Evolutionary conservation across 92 coral and sea anemone species (phyloP), one percentile per base, ranked within the genome.

Genomic region (Porites cylindrica): DNA sequence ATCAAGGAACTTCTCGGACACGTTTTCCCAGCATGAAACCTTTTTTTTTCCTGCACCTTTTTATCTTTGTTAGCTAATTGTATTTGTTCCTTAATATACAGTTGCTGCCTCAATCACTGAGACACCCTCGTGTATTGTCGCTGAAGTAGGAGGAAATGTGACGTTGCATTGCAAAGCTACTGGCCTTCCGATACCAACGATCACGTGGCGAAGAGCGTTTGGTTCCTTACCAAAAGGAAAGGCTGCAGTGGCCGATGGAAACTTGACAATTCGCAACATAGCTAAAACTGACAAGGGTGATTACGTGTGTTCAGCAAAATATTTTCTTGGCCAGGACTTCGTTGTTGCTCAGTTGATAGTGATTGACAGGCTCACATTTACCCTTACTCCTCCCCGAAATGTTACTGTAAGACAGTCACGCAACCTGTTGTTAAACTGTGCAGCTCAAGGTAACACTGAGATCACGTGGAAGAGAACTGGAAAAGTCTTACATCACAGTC

Each of bases 111-210:
- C 24, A 32, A 79, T 90, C 51, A 67, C 20, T n/a, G 47, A 53
- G 5, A 72, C 70, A 32, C 90, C 90, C 50, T 79, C 88, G 16
- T 77, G 84, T 6, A 80, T 71, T 23, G 76, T 76, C 21, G 84
- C 38, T 66, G 93, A 90, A 69, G 93, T 81, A 64, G 85, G 86
- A 78, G 54, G 70, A 51, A 86, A 80, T 38, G 84, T 66, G 51
- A 66, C 24, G 63, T 65, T 80, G 51, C 14, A 65, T 24, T 80
- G 84, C 65, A 59, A 66, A 80, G 84, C 75, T 24, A 26, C 65
- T 51, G 84, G 84, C 67, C 84, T 66, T 74, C 84, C 84, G 24
- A 51, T 64, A 23, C 84, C 84, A 50, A 80, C 23, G 8, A 13
- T 79, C 51, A 51, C 73, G 63, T 79, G 72, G 72, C 52, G 78